phyloP scores from a whole-genome alignment of 2,797 vertebrate genomes.

The Microctenopoma steveboyesi region DNA sequence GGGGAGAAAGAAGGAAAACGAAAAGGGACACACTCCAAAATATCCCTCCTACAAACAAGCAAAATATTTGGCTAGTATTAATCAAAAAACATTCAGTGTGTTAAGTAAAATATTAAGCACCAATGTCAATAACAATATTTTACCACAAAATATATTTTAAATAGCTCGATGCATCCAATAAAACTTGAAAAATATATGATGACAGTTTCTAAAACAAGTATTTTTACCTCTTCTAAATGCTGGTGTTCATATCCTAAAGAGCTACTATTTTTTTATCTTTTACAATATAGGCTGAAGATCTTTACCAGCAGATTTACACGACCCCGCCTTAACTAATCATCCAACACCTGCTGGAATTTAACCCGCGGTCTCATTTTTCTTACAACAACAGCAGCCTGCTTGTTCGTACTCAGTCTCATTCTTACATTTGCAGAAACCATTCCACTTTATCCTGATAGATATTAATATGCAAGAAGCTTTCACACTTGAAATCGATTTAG shows the following conservation, averaged over 20 bases:
- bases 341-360: not conserved
- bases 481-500: not conserved
- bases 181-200: not conserved
- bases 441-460: too few relatives aligned
- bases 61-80: not conserved
- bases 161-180: not conserved
- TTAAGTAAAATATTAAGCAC: not conserved
- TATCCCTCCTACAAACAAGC: not conserved
- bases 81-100: not conserved
- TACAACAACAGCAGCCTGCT: not conserved
- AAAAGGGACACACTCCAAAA: not conserved
- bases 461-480: not conserved
- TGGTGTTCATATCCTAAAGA: too few relatives aligned
- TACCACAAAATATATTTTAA: too few relatives aligned
- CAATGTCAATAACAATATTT: not conserved
- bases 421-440: too few relatives aligned
- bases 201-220: not conserved
- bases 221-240: not conserved
- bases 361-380: not conserved
- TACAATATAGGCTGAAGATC: not conserved
- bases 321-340: not conserved
- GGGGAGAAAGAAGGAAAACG: conserved; percentile 2
- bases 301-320: not conserved
- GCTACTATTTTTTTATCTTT: not conserved
- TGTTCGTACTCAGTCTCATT: too few relatives aligned